phyloP scores from a whole-genome alignment of 2,888 invertebrate genomes.

The Ochlodes sylvanus region DNA sequence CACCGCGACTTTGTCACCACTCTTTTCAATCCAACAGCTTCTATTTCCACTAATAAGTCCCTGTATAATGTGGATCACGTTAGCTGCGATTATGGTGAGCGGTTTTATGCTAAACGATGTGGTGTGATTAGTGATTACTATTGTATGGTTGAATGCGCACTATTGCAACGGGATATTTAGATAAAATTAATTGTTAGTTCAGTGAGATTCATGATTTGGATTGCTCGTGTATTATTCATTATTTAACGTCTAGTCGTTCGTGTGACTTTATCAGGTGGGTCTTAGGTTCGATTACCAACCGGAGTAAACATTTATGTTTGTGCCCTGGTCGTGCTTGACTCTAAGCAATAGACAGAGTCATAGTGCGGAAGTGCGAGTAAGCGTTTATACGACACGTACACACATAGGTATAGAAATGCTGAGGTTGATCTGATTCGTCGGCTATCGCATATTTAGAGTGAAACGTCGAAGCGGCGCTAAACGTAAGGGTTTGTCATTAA shows the following conservation, averaged over 20 bases:
- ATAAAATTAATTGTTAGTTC: neutral
- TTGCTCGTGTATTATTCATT: too few species aligned
- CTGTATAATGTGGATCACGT: conserved; percentile 57
- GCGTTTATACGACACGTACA: too few species aligned
- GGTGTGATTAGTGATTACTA: conserved; percentile 8
- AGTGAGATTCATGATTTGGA: too few species aligned
- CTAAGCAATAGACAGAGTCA: too few species aligned
- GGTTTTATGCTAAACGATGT: conserved; percentile 6
- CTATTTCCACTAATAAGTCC: conserved; percentile 74
- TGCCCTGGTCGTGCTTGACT: too few species aligned
- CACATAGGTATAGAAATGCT: too few species aligned
- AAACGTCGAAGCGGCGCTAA: conserved; percentile 44
- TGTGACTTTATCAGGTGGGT: too few species aligned
- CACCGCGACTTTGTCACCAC: conserved; percentile 74
- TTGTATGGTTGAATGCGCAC: neutral
- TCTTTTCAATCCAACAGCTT: conserved; percentile 75
- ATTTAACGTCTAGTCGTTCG: too few species aligned
- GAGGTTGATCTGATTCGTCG: too few species aligned
- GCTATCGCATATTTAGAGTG: conserved; percentile 44
- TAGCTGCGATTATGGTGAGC: conserved; percentile 38
- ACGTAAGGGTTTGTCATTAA: conserved; percentile 57
- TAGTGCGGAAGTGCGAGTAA: too few species aligned
- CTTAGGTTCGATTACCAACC: too few species aligned
- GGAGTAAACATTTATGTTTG: too few species aligned
- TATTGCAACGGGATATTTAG: neutral